These are phyloP conservation scores for Apamea crenata DNA, from an alignment of 2,888 invertebrate genomes.

Conservation along the genomic window DNA sequence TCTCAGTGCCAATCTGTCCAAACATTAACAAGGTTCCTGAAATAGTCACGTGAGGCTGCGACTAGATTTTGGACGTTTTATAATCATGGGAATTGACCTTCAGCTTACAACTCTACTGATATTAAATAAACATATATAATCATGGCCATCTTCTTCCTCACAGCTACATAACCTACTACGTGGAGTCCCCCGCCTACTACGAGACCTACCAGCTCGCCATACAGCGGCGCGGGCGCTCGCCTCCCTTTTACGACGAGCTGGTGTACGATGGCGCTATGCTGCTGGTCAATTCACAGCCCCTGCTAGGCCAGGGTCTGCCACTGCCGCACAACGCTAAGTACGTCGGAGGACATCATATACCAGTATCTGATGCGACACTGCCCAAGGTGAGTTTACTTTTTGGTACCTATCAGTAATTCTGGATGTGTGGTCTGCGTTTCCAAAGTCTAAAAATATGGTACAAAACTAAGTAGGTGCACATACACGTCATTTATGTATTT, in stretches of 20 bases:
- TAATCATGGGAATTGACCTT: not conserved
- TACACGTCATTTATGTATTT: not conserved
- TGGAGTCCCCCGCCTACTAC: constrained; percentile 74
- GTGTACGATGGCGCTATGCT: constrained; percentile 75
- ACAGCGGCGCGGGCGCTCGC: constrained; percentile 68
- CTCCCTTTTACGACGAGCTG: constrained; percentile 73
- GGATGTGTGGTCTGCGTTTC: not conserved
- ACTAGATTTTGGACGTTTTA: not conserved
- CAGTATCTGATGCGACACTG: constrained; percentile 62
- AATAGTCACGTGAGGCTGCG: not conserved
- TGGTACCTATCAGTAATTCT: not conserved
- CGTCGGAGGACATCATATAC: constrained; percentile 79
- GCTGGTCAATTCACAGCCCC: constrained; percentile 77
- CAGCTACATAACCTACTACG: constrained; percentile 74
- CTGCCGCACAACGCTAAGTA: constrained; percentile 75
- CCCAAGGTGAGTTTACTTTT: constrained; percentile 68
- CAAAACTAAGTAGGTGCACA: not conserved
- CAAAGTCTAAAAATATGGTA: not conserved
- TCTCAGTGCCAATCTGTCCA: not conserved
- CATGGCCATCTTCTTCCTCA: too few species aligned
- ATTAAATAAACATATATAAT: not conserved
- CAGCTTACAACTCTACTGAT: not conserved
- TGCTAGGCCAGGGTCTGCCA: constrained; percentile 73
- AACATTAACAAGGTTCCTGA: not conserved
- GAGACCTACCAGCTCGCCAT: constrained; percentile 71